Conservation (phyloP, 1,140 invertebrate species). For the Drosophila arawakana region DNA sequence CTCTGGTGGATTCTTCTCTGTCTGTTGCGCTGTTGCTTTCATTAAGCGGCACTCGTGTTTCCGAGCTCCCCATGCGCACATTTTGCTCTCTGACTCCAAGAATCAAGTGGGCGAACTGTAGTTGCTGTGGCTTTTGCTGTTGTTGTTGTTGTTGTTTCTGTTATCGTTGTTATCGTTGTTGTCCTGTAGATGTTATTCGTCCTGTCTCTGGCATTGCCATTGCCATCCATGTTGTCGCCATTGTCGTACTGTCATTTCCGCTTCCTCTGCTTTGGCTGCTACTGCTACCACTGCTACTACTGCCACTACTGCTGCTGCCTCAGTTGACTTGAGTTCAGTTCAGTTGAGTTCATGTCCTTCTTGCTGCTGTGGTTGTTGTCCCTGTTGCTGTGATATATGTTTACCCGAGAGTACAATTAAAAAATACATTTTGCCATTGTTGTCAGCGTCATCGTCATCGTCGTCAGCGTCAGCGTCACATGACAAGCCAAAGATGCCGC, state of each 20-base stretch:
- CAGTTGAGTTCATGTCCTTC: constrained; percentile 19
- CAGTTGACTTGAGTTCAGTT: constrained; percentile 57
- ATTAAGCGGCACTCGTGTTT: constrained; percentile 78
- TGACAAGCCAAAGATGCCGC: constrained; percentile 78
- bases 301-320: constrained; percentile 16
- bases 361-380: constrained; percentile 17
- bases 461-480: constrained; percentile 36
- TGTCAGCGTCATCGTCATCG: constrained; percentile 60
- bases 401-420: constrained; percentile 81
- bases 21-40: constrained; percentile 72
- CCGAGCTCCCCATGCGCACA: constrained; percentile 66
- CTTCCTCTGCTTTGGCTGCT: constrained; percentile 60
- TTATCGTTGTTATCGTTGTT: background rate
- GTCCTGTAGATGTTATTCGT: constrained; percentile 9
- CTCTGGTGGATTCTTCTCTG: constrained; percentile 5
- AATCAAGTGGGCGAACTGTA: constrained; percentile 48
- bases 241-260: constrained; percentile 76
- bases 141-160: constrained; percentile 37
- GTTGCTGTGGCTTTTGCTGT: constrained; percentile 47
- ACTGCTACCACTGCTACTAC: background rate
- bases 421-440: constrained; percentile 79
- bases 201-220: constrained; percentile 51
- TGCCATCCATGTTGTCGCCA: constrained; percentile 44
- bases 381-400: constrained; percentile 70
- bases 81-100: constrained; percentile 47